phyloP scores from a whole-genome alignment of 92 coral and sea anemone species.

The Pocillopora grandis region DNA sequence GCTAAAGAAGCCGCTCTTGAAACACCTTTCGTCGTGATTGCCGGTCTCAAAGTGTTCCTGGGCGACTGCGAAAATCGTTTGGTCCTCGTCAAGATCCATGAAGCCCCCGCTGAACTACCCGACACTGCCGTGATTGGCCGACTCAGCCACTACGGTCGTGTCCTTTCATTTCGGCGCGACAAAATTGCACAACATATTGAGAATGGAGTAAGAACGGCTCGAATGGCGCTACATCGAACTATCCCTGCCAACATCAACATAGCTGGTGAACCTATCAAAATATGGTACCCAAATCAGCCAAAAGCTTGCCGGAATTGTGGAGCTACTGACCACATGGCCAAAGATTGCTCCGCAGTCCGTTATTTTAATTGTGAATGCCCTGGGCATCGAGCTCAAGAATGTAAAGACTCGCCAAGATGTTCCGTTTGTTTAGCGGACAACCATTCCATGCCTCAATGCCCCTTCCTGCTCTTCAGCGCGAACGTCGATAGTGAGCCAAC shows the following conservation, averaged over 20 bases:
- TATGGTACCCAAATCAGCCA: not conserved
- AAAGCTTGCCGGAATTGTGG: not conserved
- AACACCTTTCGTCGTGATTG: too few species aligned
- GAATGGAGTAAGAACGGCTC: conserved; percentile 7
- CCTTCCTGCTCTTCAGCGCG: too few species aligned
- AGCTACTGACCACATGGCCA: not conserved
- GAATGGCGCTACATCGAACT: not conserved
- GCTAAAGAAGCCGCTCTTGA: too few species aligned
- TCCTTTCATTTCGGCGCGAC: conserved; percentile 5
- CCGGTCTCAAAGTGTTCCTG: not conserved
- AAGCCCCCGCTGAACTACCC: not conserved
- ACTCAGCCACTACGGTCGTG: not conserved
- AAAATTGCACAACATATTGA: not conserved
- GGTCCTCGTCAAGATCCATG: not conserved
- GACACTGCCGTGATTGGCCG: not conserved
- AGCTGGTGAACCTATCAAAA: not conserved
- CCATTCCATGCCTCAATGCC: too few species aligned
- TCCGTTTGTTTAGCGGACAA: too few species aligned
- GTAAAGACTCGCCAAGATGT: too few species aligned
- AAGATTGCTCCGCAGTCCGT: not conserved
- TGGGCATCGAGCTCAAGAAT: too few species aligned
- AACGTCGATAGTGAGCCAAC: too few species aligned
- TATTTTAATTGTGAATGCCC: not conserved
- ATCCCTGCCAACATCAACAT: not conserved
- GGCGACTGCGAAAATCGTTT: not conserved